Percentiles rank a stretch among this genome's conserved stretches.
Conservation (phyloP, 2,888 invertebrate genomes). For the Molanna angustata region DNA sequence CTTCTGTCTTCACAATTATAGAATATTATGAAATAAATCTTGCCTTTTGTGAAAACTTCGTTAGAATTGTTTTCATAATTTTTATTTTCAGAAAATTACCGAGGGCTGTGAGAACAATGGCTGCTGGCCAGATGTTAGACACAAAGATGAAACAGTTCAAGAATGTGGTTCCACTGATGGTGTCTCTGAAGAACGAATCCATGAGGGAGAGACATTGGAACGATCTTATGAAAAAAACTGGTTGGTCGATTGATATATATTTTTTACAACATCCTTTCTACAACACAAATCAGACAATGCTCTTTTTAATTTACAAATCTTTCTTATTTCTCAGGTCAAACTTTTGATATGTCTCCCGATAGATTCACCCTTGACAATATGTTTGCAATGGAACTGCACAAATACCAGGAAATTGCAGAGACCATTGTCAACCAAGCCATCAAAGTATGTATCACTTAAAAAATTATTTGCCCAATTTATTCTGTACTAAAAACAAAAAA, state of each 20-base stretch:
- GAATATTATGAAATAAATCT: not conserved
- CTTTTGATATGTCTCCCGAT: constrained; percentile 85
- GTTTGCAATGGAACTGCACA: constrained; percentile 89
- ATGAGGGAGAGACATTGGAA: constrained; percentile 89
- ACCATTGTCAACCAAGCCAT: constrained; percentile 85
- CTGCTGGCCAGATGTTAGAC: constrained; percentile 69
- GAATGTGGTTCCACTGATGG: constrained; percentile 83
- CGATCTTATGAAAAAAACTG: constrained; percentile 83
- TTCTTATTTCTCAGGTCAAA: constrained; percentile 48
- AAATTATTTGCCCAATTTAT: too few relatives aligned
- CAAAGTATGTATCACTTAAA: constrained; percentile 54
- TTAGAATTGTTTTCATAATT: not conserved
- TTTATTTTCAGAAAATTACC: constrained; percentile 60
- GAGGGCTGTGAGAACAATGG: constrained; percentile 56
- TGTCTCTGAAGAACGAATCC: constrained; percentile 87
- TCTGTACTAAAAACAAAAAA: too few relatives aligned
- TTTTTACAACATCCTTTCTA: not conserved
- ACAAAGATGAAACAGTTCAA: constrained; percentile 87
- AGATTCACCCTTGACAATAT: constrained; percentile 90
- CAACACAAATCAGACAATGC: not conserved
- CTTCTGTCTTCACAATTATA: not conserved
- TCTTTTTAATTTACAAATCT: not conserved
- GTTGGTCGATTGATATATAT: constrained; percentile 36
- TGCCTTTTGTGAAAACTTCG: not conserved
- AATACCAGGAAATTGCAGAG: constrained; percentile 81